Conservation (phyloP, 2,113 vertebrate species). For the Cromileptes altivelis region DNA sequence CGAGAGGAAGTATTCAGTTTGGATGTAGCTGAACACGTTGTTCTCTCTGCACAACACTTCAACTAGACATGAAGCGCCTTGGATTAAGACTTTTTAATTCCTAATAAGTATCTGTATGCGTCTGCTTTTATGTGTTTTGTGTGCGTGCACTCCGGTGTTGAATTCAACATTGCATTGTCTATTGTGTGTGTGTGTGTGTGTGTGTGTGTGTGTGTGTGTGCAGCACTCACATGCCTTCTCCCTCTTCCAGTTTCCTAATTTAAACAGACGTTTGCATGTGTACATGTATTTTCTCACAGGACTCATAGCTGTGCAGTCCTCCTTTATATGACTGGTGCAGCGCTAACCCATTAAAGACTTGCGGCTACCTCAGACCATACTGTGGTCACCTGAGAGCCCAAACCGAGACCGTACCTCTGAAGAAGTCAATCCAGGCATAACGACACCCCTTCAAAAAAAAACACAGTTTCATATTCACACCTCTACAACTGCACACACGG, state of each 20-base stretch:
- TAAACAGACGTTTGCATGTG: conserved; percentile 42
- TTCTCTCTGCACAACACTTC: conserved; percentile 19
- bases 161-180: conserved; percentile 2
- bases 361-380: conserved; percentile 60
- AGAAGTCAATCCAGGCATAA: conserved; percentile 16
- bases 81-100: conserved; percentile 57
- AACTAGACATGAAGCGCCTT: conserved; percentile 15
- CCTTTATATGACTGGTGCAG: conserved; percentile 49
- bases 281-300: conserved; percentile 40
- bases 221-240: conserved; percentile 11
- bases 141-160: background rate
- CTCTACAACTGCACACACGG: conserved; percentile 6
- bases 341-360: conserved; percentile 70
- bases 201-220: conserved; percentile 23
- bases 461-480: conserved; percentile 33
- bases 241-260: conserved; percentile 37
- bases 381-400: conserved; percentile 70
- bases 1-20: conserved; percentile 42
- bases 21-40: conserved; percentile 38
- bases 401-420: conserved; percentile 44
- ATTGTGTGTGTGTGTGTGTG: background rate
- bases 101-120: conserved; percentile 23
- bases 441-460: conserved; percentile 23
- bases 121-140: background rate
- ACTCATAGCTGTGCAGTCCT: conserved; percentile 30